These are phyloP conservation scores for Caenorhabditis sp. DNA, from an alignment of 2,888 invertebrate species.

Conservation along the genomic window DNA sequence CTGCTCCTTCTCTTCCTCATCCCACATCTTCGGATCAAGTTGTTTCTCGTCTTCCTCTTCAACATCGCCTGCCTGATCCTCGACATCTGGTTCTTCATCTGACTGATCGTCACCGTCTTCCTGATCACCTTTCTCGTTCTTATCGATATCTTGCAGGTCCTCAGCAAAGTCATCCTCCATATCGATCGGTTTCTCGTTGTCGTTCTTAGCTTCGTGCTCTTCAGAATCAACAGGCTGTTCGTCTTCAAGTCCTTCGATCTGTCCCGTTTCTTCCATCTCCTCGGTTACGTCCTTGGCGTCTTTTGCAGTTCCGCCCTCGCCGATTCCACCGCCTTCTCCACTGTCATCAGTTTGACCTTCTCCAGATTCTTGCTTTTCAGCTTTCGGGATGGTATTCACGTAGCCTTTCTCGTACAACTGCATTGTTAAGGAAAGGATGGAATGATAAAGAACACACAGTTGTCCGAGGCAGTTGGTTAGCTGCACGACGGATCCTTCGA, in stretches of 20 bases:
- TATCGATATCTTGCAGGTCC: slow-evolving; percentile 79
- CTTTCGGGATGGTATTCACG: slow-evolving; percentile 88
- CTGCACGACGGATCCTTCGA: slow-evolving; percentile 13
- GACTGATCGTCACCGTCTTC: slow-evolving; percentile 85
- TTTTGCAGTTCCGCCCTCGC: slow-evolving; percentile 74
- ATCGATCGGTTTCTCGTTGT: slow-evolving; percentile 82
- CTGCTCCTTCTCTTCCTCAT: slow-evolving; percentile 88
- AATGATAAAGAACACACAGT: slow-evolving; percentile 50
- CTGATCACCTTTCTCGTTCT: slow-evolving; percentile 86
- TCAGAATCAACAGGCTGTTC: slow-evolving; percentile 69
- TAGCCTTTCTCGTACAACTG: slow-evolving; percentile 87
- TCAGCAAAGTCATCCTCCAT: slow-evolving; percentile 83
- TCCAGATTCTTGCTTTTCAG: slow-evolving; percentile 87
- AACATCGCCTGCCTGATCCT: slow-evolving; percentile 73
- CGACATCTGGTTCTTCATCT: slow-evolving; percentile 71
- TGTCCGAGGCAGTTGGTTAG: slow-evolving; percentile 36
- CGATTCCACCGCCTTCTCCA: slow-evolving; percentile 76
- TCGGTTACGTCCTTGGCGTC: slow-evolving; percentile 97
- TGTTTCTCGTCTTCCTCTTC: slow-evolving; percentile 89
- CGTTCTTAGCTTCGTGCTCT: slow-evolving; percentile 88
- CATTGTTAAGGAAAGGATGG: slow-evolving; percentile 64
- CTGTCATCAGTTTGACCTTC: slow-evolving; percentile 84
- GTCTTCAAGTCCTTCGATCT: slow-evolving; percentile 79
- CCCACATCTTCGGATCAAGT: slow-evolving; percentile 96
- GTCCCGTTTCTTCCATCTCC: slow-evolving; percentile 88